phyloP scores from a whole-genome alignment of 2,797 vertebrate genomes.

The Buceros bicornis region DNA sequence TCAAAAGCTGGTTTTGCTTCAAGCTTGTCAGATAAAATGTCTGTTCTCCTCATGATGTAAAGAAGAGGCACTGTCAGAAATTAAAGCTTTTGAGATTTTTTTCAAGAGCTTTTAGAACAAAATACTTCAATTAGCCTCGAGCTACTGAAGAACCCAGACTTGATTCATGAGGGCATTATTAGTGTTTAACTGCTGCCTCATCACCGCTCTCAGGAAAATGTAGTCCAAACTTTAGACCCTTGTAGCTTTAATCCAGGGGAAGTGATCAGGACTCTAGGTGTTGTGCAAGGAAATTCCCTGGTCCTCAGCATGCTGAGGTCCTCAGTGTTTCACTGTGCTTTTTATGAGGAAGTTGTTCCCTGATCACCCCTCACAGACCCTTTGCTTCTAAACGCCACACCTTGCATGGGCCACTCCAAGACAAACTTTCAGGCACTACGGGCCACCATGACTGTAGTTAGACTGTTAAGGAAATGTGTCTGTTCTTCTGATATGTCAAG shows the following conservation, averaged over 20 bases:
- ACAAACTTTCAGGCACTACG: neutral
- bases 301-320: neutral
- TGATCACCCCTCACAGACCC: neutral
- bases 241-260: neutral
- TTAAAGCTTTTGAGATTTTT: neutral
- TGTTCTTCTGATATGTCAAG: neutral
- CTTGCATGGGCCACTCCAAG: neutral
- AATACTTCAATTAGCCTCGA: neutral
- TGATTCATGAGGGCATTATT: neutral
- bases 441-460: neutral
- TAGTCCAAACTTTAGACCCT: neutral
- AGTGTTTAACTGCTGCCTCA: neutral
- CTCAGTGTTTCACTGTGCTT: neutral
- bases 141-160: neutral
- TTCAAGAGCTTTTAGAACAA: neutral
- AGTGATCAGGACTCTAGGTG: neutral
- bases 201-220: neutral
- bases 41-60: neutral
- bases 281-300: neutral
- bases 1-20: neutral
- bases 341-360: neutral
- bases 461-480: neutral
- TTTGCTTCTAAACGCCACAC: neutral
- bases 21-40: neutral
- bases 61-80: neutral